Evolutionary conservation across 2,113 vertebrate species (phyloP), one percentile per base, ranked within the genome.

Genomic region (Lethenteron reissneri): DNA sequence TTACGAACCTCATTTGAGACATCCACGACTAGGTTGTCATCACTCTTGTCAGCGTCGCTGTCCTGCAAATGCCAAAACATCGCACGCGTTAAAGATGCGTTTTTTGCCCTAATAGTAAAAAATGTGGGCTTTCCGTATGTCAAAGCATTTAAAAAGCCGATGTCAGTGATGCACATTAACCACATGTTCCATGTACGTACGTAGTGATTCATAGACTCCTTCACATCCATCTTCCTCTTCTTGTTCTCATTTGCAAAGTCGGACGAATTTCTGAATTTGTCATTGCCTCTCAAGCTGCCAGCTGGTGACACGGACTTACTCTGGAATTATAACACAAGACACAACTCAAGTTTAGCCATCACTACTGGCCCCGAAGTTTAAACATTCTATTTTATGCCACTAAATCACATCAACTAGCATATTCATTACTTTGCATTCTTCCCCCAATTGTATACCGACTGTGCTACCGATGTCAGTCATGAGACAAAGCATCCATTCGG

Each of bases 161-260:
- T 41, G 6, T 41, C 41, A 41, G 41, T 41, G 41, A 41, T 41
- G 41, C 41, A 41, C 3, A 41, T 41, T 41, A 41, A 41, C 9
- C 14, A 64, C 60, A 64, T 15, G 14, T 64, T 64, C 19, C 59
- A 69, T 74, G 71, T 76, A 82, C 90, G 85, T 78, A 95, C 90
- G 1, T 95, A 95, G 78, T 86, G 90, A 72, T 87, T 80, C 73
- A 85, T 80, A 75, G 89, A 81, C 78, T 95, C 91, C 74, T 95
- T 95, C 73, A 92, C 89, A 72, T 91, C 89, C 1, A 87, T 95
- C 79, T 92, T 95, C 81, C 90, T 89, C 57, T 95, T 95, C 82
- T 95, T 95, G 81, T 82, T 88, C n/a, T 95, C 90, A n/a, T 88
- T 87, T 56, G 88, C 84, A 77, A 87, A 92, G 77, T 95, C 89